Conservation (phyloP, 2,888 invertebrate genomes). For the Meteorus colon region DNA sequence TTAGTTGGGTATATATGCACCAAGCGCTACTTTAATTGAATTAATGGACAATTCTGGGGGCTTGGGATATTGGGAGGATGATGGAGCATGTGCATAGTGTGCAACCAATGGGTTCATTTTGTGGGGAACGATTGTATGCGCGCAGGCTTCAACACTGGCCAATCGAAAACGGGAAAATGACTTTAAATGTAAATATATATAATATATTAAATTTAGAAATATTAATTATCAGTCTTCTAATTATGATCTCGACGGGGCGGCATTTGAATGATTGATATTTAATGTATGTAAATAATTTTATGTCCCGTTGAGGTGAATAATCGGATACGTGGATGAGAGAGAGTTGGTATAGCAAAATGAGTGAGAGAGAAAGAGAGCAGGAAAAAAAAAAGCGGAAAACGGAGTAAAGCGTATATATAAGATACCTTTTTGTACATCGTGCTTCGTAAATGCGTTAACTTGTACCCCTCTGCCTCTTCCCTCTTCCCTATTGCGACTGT, state of each 20-base stretch:
- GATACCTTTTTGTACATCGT: constrained; percentile 48
- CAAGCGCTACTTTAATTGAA: constrained; percentile 29
- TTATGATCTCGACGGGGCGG: constrained; percentile 21
- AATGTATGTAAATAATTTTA: constrained; percentile 34
- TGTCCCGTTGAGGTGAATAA: constrained; percentile 35
- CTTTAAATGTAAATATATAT: constrained; percentile 44
- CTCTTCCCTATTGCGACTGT: constrained; percentile 40
- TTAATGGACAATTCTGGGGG: constrained; percentile 34
- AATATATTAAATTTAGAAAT: constrained; percentile 35
- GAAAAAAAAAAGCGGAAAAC: constrained; percentile 39
- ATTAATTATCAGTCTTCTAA: constrained; percentile 43
- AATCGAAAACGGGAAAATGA: constrained; percentile 33
- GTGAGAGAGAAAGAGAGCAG: constrained; percentile 4
- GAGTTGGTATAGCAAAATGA: neutral
- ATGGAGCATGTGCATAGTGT: constrained; percentile 25
- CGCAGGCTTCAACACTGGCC: constrained; percentile 50
- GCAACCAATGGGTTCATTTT: constrained; percentile 33
- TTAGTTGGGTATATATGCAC: constrained; percentile 42
- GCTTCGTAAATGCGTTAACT: constrained; percentile 27
- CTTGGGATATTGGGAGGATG: constrained; percentile 36
- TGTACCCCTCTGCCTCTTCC: neutral
- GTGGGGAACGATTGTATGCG: neutral
- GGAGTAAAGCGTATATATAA: constrained; percentile 31
- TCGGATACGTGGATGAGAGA: constrained; percentile 43
- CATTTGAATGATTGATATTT: constrained; percentile 26